Evolutionary conservation across 2,797 vertebrate species (phyloP).

Genomic region (Ciconia nigra): DNA sequence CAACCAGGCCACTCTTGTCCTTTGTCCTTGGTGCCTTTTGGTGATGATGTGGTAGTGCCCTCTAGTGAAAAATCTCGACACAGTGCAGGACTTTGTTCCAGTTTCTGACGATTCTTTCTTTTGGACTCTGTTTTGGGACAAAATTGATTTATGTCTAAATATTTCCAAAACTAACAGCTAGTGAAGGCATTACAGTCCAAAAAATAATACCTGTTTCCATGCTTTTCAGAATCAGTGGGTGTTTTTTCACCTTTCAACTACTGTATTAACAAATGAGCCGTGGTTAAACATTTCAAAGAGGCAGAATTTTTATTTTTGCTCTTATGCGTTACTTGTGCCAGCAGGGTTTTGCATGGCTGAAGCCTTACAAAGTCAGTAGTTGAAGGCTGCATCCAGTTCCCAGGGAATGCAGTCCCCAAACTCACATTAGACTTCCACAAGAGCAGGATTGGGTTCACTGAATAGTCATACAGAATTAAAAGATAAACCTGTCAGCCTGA

Average conservation of each 20-base stretch:
- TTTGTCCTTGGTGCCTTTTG: constrained; percentile 71
- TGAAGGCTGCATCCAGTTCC: constrained; percentile 31
- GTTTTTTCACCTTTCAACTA: constrained; percentile 1
- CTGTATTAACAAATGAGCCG: background rate
- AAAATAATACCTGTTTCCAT: background rate
- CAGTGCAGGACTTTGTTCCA: constrained; percentile 7
- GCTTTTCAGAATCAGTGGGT: background rate
- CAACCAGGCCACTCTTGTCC: constrained; percentile 49
- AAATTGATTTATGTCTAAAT: constrained; percentile 22
- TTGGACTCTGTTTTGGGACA: background rate
- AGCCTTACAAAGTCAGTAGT: constrained; percentile 49
- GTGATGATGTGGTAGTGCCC: constrained; percentile 87
- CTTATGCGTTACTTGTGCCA: constrained; percentile 3
- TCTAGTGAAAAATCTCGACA: constrained; percentile 80
- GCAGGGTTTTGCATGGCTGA: constrained; percentile 60
- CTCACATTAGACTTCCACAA: constrained; percentile 44
- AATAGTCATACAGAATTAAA: constrained; percentile 41
- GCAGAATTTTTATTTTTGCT: constrained; percentile 44
- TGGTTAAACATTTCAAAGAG: constrained; percentile 2
- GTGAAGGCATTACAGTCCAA: background rate
- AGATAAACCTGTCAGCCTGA: constrained; percentile 32
- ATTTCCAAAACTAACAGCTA: constrained; percentile 27
- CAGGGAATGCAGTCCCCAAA: constrained; percentile 24
- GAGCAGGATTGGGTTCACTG: constrained; percentile 49
- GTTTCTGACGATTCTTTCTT: background rate